Conservation (phyloP, 1,140 invertebrate species). For the Micrasema longulum region DNA sequence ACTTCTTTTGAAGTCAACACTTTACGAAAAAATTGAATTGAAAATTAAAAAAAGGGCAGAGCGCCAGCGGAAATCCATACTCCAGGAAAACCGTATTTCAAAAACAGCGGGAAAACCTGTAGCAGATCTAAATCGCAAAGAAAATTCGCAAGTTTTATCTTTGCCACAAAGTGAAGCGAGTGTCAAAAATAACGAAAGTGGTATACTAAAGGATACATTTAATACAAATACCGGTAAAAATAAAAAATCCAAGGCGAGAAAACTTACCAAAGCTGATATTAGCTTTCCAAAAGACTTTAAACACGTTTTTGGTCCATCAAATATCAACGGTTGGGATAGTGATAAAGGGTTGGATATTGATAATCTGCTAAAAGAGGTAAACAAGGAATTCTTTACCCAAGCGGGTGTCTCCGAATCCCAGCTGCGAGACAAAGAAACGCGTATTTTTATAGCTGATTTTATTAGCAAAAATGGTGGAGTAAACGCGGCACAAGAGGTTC, state of each 20-base stretch:
- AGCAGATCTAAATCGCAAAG: too few relatives aligned
- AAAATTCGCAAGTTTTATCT: too few relatives aligned
- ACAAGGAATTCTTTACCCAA: not conserved
- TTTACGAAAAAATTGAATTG: not conserved
- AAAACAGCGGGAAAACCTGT: too few relatives aligned
- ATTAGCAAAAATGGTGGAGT: not conserved
- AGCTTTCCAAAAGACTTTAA: not conserved
- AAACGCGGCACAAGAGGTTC: not conserved
- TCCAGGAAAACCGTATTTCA: too few relatives aligned
- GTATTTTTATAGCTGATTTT: not conserved
- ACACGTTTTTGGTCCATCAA: conserved; percentile 4
- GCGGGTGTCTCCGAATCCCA: not conserved
- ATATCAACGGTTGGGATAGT: not conserved
- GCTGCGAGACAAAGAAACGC: conserved; percentile 1
- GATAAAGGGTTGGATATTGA: conserved; percentile 1
- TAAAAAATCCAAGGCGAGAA: not conserved
- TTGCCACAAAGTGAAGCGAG: not conserved
- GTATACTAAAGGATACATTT: too few relatives aligned
- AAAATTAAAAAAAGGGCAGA: too few relatives aligned
- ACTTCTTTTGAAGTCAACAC: not conserved
- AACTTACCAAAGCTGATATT: conserved; percentile 8
- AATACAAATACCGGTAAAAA: too few relatives aligned
- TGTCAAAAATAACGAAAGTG: too few relatives aligned
- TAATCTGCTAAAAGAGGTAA: not conserved
- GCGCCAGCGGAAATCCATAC: too few relatives aligned